Conservation (phyloP, 2,888 invertebrate species). For the Philereme vetulata region DNA sequence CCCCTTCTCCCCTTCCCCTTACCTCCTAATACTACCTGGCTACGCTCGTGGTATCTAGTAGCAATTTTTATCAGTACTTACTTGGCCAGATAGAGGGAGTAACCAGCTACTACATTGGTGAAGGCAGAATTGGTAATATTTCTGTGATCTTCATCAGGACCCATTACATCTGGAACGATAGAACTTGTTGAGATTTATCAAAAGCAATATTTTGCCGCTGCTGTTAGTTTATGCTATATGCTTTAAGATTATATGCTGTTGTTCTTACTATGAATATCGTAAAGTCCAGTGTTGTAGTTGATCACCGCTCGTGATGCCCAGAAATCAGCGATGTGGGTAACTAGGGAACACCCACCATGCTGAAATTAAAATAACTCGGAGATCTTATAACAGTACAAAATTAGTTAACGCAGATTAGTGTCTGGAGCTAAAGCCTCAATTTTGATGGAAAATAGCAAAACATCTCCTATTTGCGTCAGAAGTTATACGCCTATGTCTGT, state of each 20-base stretch:
- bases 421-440: too few species aligned
- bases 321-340: conserved; percentile 83
- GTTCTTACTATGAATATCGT: conserved; percentile 76
- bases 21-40: too few species aligned
- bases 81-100: conserved; percentile 83
- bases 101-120: conserved; percentile 84
- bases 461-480: too few species aligned
- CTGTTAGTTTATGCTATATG: background rate
- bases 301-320: conserved; percentile 82
- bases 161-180: conserved; percentile 81
- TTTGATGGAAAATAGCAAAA: too few species aligned
- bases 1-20: too few species aligned
- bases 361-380: conserved; percentile 41
- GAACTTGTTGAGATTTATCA: background rate
- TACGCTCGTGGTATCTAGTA: too few species aligned
- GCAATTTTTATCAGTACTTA: too few species aligned
- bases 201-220: background rate
- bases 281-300: conserved; percentile 71
- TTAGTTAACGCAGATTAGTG: too few species aligned
- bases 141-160: conserved; percentile 85
- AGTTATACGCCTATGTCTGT: too few species aligned
- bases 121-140: conserved; percentile 84
- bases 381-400: too few species aligned
- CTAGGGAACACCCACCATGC: conserved; percentile 82
- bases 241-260: background rate